Evolutionary conservation across 1,140 invertebrate species (phyloP), one percentile per base, ranked within the genome.

Genomic region (Drosophila persimilis): DNA sequence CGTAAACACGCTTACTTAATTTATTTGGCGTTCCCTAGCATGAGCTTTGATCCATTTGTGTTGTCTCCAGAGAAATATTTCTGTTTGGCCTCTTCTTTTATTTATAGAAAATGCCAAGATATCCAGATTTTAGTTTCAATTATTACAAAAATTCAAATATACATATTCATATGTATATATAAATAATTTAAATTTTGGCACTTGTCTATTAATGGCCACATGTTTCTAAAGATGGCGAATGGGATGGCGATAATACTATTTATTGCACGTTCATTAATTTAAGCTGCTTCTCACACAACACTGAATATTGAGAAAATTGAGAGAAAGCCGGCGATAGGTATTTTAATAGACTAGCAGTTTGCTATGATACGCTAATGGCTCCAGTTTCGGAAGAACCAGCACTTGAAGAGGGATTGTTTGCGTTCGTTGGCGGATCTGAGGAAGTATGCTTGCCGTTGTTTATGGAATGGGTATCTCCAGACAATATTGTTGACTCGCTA

Each of bases 311-410:
- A 39, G 35, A 39, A 11, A 44, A 20, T 29, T 46, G 15, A 35
- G 26, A 31, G 8, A 45, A 47, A 26, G 20, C 31, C 46, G 24
- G 29, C 26, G 31, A 44, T 11, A 29, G 15, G n/a, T 53, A 31
- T 20, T 47, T 11, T 47, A 17, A 47, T 11, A 47, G 9, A 11
- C 15, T 11, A 20, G 17, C 31, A 53, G 13, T 53, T n/a, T 20
- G 80, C 80, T 91, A 91, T 57, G 90, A 91, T 39, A 91, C 90
- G 54, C 85, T 91, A 17, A 91, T 91, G 5, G 86, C 90, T 46
- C 80, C 83, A 52, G 73, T 80, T 64, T 91, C 90, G 26, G 76
- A 61, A 56, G 86, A 62, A 46, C 61, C 71, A n/a, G 73, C 64
- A 53, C 45, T 24, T 11, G 66, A 64, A 3, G 61, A 6, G 13